Conservation (phyloP, 2,888 invertebrate genomes). For the Pammene fasciana region DNA sequence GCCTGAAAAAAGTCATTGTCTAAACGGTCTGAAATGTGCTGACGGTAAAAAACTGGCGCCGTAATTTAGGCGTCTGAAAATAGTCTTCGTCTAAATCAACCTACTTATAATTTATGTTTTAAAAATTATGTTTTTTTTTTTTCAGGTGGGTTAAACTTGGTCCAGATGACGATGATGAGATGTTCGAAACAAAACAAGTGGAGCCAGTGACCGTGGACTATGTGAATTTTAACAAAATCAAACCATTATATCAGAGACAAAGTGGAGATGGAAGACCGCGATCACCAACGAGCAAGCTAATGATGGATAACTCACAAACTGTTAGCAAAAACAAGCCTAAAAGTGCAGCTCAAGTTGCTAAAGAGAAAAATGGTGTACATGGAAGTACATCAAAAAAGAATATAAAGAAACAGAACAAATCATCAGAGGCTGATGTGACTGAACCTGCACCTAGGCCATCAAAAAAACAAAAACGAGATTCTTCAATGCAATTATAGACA, state of each 20-base stretch:
- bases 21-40: no score
- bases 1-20: no score
- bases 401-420: slow-evolving; percentile 58
- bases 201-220: slow-evolving; percentile 64
- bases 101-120: no score
- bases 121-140: slow-evolving; percentile 7
- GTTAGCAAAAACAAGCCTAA: slow-evolving; percentile 49
- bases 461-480: slow-evolving; percentile 67
- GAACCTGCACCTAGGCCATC: slow-evolving; percentile 54
- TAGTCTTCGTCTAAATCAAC: no score
- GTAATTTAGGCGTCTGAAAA: no score
- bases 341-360: slow-evolving; percentile 46
- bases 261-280: slow-evolving; percentile 57
- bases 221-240: slow-evolving; percentile 76
- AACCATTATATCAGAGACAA: slow-evolving; percentile 62
- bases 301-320: slow-evolving; percentile 43
- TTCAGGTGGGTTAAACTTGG: slow-evolving; percentile 62
- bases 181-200: slow-evolving; percentile 51
- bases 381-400: slow-evolving; percentile 51
- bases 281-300: slow-evolving; percentile 48
- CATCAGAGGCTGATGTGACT: slow-evolving; percentile 53
- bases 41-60: no score
- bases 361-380: slow-evolving; percentile 53
- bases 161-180: slow-evolving; percentile 64
- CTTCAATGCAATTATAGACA: slow-evolving; percentile 41